phyloP scores from a whole-genome alignment of 2,888 invertebrate species.

The Macroteleia sp. region DNA sequence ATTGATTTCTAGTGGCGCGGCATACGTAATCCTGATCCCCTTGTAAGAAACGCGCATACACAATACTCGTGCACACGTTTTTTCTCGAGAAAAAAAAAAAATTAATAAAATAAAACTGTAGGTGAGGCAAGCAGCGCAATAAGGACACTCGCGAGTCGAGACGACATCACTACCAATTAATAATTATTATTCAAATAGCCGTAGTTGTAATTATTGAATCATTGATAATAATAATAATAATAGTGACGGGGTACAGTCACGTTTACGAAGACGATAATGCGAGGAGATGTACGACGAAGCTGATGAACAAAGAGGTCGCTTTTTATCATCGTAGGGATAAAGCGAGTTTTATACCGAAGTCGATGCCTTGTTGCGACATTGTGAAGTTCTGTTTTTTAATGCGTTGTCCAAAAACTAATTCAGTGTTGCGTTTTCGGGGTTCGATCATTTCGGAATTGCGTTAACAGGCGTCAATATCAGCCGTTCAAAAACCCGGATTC shows the following conservation, averaged over 20 bases:
- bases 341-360: conserved; percentile 59
- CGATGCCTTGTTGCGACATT: conserved; percentile 51
- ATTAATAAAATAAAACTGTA: conserved; percentile 25
- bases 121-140: conserved; percentile 24
- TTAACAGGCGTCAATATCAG: too few species aligned
- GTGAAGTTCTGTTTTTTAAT: conserved; percentile 18
- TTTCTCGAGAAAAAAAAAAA: conserved; percentile 11
- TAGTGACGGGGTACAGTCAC: conserved; percentile 5
- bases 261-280: conserved; percentile 22
- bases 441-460: conserved; percentile 33
- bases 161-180: conserved; percentile 31
- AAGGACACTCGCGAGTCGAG: conserved; percentile 35
- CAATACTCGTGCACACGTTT: conserved; percentile 31
- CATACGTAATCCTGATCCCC: conserved; percentile 20
- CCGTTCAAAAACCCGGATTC: conserved; percentile 20
- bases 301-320: conserved; percentile 46
- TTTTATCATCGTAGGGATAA: conserved; percentile 41
- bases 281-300: conserved; percentile 40
- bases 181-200: conserved; percentile 46
- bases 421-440: conserved; percentile 37
- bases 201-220: conserved; percentile 47
- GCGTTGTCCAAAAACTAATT: conserved; percentile 2
- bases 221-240: conserved; percentile 45
- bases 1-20: conserved; percentile 31
- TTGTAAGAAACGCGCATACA: conserved; percentile 22